Base-by-base conservation (phyloP, 2,797 vertebrate genomes). In the Karalla daura region DNA sequence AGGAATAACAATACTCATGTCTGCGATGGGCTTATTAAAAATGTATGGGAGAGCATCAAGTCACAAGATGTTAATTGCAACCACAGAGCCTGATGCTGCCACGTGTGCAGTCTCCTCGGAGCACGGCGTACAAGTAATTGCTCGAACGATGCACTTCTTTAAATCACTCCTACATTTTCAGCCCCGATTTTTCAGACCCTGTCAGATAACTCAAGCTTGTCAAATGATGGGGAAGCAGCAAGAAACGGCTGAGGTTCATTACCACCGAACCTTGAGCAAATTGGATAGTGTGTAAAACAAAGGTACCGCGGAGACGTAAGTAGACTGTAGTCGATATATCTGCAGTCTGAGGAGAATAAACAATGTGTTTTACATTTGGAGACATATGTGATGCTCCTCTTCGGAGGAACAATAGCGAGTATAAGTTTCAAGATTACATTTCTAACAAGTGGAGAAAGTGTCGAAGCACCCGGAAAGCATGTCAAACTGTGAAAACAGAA, bases 11-110 rank as follows among this genome's bases (percentile, higher is more conserved):
- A 64, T 44, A 43, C 27, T 17, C 43, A 4, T 64, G 66, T 76
- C 67, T 66, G 51, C 64, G 40, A 54, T 40, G 18, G 45, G 47
- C 79, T 78, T 62, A 84, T 89, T 82, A 84, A 83, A 86, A 74
- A 86, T 85, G 70, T 52, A 82, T 80, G 59, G 27, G 9, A 39
- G 45, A 68, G 58, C 61, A 77, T 43, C 41, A 58, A 70, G 70
- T 77, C 64, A 51, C 64, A 74, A 49, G 55, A 75, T 69, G 63
- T 65, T 82, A 84, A 87, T 81, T 79, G 67, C 67, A 55, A 54
- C 49, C 33, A 32, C 59, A 7, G 50, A 64, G 66, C 45, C 24
- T 0, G 8, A 21, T 58, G 55, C 62, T 71, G 65, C 59, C 69
- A 49, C 63, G 52, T 40, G 28, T 50, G 28, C 45, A 52, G 20